Evolutionary conservation across 2,113 vertebrate genomes (phyloP), one percentile per base, ranked within the genome.

Genomic region (Pseudonaja textilis): DNA sequence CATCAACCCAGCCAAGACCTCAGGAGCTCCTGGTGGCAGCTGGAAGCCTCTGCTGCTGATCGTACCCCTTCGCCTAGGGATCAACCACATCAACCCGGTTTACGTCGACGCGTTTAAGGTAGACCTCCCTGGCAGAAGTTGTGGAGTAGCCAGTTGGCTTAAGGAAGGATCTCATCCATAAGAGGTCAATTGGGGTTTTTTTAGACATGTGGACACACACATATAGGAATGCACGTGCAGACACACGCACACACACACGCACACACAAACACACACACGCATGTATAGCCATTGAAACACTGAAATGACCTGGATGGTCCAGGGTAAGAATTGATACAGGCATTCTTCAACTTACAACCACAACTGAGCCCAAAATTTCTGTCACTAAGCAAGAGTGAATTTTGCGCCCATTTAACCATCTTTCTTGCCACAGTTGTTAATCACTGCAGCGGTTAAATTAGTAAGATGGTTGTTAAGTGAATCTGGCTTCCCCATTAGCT

Each of bases 11-110:
- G 96, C 57, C 90, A 97, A 87, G 97, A 95, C 86, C 91, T 0
- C 90, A 14, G 95, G 96, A 81, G 97, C 93, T 86, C 88, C 93
- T 59, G 95, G 94, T 93, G 87, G 93, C 18, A 96, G 94, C 94
- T 99, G 98, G 98, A 98, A 97, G 85, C 98, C 98, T 87, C 97
- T 99, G 90, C 54, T 99, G 95, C 98, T 99, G 87, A 98, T 99
- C 7, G 98, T 99, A 94, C 98, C 98, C 94, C 98, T 99, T 1
- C 97, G 98, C 23, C 96, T 99, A 54, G 98, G 98, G 94, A 98
- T 99, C 93, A 99, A 98, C 97, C 98, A 98, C 97, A 98, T 99
- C 93, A 99, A 99, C 89, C 98, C 98, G 2, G 97, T 98, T 52
- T 99, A 99, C 94, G 97, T 98, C 12, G 98, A 98, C 22, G 98